Conservation (phyloP, 2,888 invertebrate species). For the Glaucopsyche alexis region DNA sequence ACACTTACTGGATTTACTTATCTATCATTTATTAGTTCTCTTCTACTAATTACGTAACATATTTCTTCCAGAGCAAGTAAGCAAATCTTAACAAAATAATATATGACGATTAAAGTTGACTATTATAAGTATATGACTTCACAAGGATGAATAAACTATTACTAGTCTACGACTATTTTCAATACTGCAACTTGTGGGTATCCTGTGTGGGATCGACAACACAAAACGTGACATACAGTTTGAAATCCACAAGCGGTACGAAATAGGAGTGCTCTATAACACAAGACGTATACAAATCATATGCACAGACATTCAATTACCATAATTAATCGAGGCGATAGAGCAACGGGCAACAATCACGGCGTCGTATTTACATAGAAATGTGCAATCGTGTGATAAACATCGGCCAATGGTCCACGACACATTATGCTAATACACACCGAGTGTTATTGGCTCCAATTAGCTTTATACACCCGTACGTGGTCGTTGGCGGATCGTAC, state of each 20-base stretch:
- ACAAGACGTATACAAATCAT: slow-evolving; percentile 26
- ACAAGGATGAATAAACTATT: neutral
- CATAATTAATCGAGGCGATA: slow-evolving; percentile 38
- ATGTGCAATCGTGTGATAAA: slow-evolving; percentile 49
- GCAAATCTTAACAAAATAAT: too few species aligned
- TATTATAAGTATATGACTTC: too few species aligned
- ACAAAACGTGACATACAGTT: neutral
- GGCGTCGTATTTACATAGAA: slow-evolving; percentile 51
- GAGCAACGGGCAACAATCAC: slow-evolving; percentile 41
- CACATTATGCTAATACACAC: slow-evolving; percentile 48
- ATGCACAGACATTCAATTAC: slow-evolving; percentile 37
- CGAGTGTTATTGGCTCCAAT: slow-evolving; percentile 40
- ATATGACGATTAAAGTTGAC: too few species aligned
- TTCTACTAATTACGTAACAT: too few species aligned
- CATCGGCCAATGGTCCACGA: slow-evolving; percentile 46
- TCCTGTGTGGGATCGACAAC: neutral
- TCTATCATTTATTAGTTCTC: too few species aligned
- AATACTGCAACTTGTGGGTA: neutral
- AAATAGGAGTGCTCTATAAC: neutral
- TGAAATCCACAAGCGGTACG: neutral
- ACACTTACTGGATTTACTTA: too few species aligned
- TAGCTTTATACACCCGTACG: slow-evolving; percentile 31
- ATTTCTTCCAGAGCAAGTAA: too few species aligned
- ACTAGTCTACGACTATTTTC: neutral
- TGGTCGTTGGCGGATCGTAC: neutral